Evolutionary conservation across 2,888 invertebrate genomes (phyloP).

Genomic region (Incurvaria masculella): DNA sequence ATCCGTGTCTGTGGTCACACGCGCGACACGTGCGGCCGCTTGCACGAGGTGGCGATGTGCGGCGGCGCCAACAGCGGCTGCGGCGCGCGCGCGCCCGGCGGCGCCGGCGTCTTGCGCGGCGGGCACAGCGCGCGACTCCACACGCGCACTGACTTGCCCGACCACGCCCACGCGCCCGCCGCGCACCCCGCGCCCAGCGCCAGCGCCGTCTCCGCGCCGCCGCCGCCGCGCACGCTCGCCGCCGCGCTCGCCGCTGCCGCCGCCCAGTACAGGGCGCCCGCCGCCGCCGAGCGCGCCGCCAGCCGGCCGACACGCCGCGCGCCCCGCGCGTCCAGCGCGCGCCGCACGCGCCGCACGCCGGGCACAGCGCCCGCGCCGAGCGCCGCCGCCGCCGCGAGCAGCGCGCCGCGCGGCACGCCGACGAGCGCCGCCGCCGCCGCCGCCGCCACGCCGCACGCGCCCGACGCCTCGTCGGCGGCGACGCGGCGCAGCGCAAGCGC

Average conservation of each 20-base stretch:
- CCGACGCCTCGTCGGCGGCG: conserved; percentile 75
- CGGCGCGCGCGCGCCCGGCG: conserved; percentile 23
- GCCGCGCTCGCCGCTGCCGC: conserved; percentile 71
- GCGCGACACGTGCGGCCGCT: conserved; percentile 44
- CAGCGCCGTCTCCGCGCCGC: conserved; percentile 39
- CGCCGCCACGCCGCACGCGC: conserved; percentile 72
- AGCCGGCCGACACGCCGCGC: conserved; percentile 67
- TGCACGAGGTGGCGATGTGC: conserved; percentile 32
- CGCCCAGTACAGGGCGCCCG: conserved; percentile 72
- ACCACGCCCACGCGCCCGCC: conserved; percentile 68
- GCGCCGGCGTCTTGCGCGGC: conserved; percentile 38
- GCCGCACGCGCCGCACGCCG: conserved; percentile 72
- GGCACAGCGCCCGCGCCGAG: conserved; percentile 72
- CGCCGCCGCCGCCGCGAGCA: conserved; percentile 66
- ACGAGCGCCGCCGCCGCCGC: conserved; percentile 60
- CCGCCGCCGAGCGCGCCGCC: conserved; percentile 74
- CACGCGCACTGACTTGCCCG: conserved; percentile 54
- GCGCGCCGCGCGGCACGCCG: conserved; percentile 58
- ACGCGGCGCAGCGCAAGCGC: conserved; percentile 76
- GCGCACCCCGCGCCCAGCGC: conserved; percentile 61
- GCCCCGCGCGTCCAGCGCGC: conserved; percentile 51
- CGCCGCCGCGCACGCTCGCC: conserved; percentile 57
- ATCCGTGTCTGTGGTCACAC: conserved; percentile 38
- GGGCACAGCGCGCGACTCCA: conserved; percentile 55
- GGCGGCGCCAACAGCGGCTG: conserved; percentile 32